These are phyloP conservation scores for Metacarcinus magister DNA, from an alignment of 2,888 invertebrate genomes.

Conservation along the genomic window DNA sequence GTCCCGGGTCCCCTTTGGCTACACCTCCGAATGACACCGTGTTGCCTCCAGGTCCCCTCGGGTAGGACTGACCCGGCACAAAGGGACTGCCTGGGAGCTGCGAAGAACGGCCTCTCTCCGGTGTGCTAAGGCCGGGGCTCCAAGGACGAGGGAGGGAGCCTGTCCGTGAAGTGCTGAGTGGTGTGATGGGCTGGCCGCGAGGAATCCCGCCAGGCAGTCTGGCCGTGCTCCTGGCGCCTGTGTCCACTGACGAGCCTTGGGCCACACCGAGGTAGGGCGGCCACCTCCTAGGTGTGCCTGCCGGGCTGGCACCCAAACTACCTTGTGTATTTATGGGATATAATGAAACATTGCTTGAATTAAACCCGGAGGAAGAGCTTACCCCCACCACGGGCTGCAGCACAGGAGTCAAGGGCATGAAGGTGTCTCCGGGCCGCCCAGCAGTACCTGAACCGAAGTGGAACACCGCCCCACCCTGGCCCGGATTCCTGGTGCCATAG, in stretches of 20 bases:
- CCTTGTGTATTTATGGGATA: slow-evolving; percentile 43
- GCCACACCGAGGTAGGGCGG: slow-evolving; percentile 53
- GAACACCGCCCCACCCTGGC: background rate
- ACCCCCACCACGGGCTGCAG: slow-evolving; percentile 34
- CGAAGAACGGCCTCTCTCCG: slow-evolving; percentile 33
- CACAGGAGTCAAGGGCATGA: slow-evolving; percentile 62
- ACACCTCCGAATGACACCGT: background rate
- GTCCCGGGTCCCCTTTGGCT: background rate
- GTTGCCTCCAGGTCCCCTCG: slow-evolving; percentile 22
- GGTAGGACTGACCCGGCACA: slow-evolving; percentile 53
- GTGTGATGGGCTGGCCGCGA: slow-evolving; percentile 67
- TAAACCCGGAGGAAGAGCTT: background rate
- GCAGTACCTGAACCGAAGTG: background rate
- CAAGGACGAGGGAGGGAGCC: slow-evolving; percentile 64
- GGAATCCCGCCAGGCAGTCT: slow-evolving; percentile 61
- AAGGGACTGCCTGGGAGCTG: slow-evolving; percentile 58
- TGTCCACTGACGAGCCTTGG: slow-evolving; percentile 19
- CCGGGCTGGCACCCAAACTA: background rate
- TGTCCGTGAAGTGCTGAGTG: slow-evolving; percentile 56
- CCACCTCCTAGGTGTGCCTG: slow-evolving; percentile 54
- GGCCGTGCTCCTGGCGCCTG: slow-evolving; percentile 3
- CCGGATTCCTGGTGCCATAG: slow-evolving; percentile 49
- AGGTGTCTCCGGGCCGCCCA: slow-evolving; percentile 29
- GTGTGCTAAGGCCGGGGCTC: slow-evolving; percentile 61
- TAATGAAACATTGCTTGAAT: slow-evolving; percentile 38